Evolutionary conservation across 1,140 invertebrate genomes (phyloP).

Genomic region (Protaetia brevitarsis): DNA sequence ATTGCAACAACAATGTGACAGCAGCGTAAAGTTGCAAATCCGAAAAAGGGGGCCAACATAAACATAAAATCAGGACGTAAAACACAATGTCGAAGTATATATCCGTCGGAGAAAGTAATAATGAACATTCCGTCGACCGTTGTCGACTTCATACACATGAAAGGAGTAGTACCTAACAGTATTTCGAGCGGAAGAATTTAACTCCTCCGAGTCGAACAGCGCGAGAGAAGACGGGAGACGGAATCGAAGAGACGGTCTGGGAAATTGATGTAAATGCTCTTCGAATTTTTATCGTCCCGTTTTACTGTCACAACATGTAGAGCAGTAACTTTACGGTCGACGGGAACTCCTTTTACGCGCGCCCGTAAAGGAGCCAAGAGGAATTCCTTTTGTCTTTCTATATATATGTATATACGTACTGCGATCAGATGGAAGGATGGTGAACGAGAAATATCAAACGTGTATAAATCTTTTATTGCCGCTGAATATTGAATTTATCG

Average conservation of each 20-base stretch:
- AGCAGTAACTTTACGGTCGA: conserved; percentile 37
- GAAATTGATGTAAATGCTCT: conserved; percentile 41
- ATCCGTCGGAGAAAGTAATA: too few relatives aligned
- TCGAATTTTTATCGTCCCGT: conserved; percentile 40
- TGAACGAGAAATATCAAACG: conserved; percentile 35
- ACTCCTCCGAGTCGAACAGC: background rate
- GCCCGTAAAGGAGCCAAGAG: conserved; percentile 25
- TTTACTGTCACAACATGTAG: conserved; percentile 43
- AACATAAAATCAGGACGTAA: too few relatives aligned
- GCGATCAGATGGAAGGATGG: too few relatives aligned
- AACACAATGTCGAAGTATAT: too few relatives aligned
- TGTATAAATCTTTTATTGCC: conserved; percentile 38
- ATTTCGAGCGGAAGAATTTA: too few relatives aligned
- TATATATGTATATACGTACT: background rate
- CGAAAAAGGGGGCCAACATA: too few relatives aligned
- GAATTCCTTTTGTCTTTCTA: conserved; percentile 35
- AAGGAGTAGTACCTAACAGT: too few relatives aligned
- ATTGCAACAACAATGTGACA: too few relatives aligned
- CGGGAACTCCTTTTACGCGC: conserved; percentile 37
- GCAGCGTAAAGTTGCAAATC: too few relatives aligned
- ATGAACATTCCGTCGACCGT: too few relatives aligned
- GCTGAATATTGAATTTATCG: conserved; percentile 19
- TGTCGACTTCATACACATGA: too few relatives aligned
- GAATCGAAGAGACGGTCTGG: conserved; percentile 29
- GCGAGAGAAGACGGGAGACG: background rate